These are phyloP conservation scores for Cryptosula pallasiana DNA, from an alignment of 2,888 invertebrate species.

Conservation along the genomic window DNA sequence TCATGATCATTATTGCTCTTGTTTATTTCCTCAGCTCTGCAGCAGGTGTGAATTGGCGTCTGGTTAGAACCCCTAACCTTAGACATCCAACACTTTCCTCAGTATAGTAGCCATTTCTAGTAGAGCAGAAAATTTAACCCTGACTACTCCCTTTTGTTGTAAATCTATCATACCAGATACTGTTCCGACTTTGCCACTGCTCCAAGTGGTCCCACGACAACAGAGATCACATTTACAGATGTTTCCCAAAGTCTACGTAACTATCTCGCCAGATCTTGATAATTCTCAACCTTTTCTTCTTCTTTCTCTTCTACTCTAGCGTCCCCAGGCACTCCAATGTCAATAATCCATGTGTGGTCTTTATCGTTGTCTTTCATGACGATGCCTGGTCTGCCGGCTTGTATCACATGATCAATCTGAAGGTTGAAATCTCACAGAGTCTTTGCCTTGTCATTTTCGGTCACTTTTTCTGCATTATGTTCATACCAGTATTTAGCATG, in stretches of 20 bases:
- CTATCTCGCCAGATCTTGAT: background rate
- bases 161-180: background rate
- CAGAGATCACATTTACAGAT: background rate
- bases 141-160: background rate
- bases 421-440: background rate
- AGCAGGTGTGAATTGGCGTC: too few relatives aligned
- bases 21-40: too few relatives aligned
- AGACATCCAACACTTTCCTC: too few relatives aligned
- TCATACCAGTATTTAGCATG: background rate
- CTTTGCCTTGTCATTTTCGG: conserved; percentile 1
- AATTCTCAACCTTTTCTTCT: background rate
- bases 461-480: background rate
- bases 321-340: background rate
- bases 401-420: conserved; percentile 2
- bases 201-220: background rate
- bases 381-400: background rate
- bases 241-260: background rate
- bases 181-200: background rate
- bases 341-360: conserved; percentile 13
- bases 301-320: conserved; percentile 2
- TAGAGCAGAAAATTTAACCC: background rate
- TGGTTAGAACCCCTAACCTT: too few relatives aligned
- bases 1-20: too few relatives aligned
- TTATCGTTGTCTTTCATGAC: background rate
- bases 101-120: too few relatives aligned